Evolutionary conservation across 2,797 vertebrate species (phyloP).

Genomic region (Myripristis murdjan): DNA sequence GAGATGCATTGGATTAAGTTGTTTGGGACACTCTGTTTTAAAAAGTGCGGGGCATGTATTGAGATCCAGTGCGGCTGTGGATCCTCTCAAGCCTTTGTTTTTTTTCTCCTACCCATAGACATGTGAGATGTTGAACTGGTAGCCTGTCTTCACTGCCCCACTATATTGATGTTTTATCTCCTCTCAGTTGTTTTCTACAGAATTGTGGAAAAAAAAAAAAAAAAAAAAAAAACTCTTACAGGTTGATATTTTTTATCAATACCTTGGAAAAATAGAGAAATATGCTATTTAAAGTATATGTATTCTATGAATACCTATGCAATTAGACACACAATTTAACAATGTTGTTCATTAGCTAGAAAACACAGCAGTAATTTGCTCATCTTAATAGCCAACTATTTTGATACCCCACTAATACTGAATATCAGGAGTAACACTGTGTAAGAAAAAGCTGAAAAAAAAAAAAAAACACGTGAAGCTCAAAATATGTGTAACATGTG

Average conservation of each 20-base stretch:
- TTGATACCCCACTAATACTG: conserved; percentile 63
- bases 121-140: conserved; percentile 13
- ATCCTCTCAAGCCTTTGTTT: background rate
- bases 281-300: conserved; percentile 49
- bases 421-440: conserved; percentile 88
- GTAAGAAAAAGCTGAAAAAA: conserved; percentile 79
- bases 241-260: conserved; percentile 33
- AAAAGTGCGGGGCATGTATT: conserved; percentile 26
- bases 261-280: conserved; percentile 34
- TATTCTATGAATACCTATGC: conserved; percentile 87
- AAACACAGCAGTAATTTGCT: conserved; percentile 14
- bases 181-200: conserved; percentile 1
- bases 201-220: conserved; percentile 2
- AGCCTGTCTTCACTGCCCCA: conserved; percentile 24
- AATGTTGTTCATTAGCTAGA: background rate
- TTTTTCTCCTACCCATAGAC: conserved; percentile 9
- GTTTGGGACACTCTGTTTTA: background rate
- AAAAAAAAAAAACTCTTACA: conserved; percentile 2
- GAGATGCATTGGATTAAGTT: conserved; percentile 26
- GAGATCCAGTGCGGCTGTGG: background rate
- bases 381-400: conserved; percentile 17
- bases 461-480: conserved; percentile 76
- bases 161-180: conserved; percentile 2
- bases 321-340: conserved; percentile 56
- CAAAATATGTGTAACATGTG: conserved; percentile 26